phyloP scores from a whole-genome alignment of 2,113 vertebrate species.

The Herpetotheres cachinnans region DNA sequence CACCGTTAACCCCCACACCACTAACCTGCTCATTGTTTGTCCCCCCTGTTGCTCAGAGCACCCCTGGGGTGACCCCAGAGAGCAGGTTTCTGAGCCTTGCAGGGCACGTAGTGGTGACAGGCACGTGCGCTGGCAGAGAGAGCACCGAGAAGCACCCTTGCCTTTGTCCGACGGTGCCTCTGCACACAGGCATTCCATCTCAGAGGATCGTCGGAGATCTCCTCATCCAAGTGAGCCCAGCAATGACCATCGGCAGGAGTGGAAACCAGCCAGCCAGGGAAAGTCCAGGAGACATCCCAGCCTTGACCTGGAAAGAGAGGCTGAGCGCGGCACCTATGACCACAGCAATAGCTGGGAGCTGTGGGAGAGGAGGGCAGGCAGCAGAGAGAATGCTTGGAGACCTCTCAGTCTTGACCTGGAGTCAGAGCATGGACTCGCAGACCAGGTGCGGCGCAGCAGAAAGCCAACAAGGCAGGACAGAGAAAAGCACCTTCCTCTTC shows the following conservation, averaged over 20 bases:
- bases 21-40: slow-evolving; percentile 71
- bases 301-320: not conserved
- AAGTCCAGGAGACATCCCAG: not conserved
- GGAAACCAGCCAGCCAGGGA: not conserved
- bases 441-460: not conserved
- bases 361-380: not conserved
- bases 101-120: not conserved
- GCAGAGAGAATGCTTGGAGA: slow-evolving; percentile 70
- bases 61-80: slow-evolving; percentile 69
- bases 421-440: slow-evolving; percentile 24
- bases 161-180: not conserved
- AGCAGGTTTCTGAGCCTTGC: slow-evolving; percentile 52
- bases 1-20: not conserved
- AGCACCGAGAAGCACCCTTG: not conserved
- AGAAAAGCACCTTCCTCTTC: slow-evolving; percentile 61
- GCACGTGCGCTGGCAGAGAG: not conserved
- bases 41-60: slow-evolving; percentile 69
- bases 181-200: not conserved
- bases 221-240: not conserved
- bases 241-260: not conserved
- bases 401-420: slow-evolving; percentile 62
- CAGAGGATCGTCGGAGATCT: not conserved
- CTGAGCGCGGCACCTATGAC: not conserved
- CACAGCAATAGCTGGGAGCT: not conserved
- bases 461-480: slow-evolving; percentile 64